Evolutionary conservation across 1,140 invertebrate species (phyloP).

Genomic region (Trissolcus basalis): DNA sequence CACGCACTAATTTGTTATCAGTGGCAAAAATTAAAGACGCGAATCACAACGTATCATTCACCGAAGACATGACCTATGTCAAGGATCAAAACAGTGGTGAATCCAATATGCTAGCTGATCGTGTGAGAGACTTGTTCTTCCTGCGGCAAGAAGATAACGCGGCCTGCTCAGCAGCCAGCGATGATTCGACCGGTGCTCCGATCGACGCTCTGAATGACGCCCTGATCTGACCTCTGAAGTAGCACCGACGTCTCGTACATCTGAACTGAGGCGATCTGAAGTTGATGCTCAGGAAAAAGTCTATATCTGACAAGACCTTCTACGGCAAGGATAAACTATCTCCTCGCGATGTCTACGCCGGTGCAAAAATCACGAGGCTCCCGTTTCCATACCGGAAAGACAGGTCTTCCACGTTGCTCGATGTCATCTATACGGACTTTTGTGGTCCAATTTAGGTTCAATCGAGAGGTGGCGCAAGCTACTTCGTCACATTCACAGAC

Average conservation of each 20-base stretch:
- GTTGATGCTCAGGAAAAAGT: not conserved
- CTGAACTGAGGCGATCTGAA: slow-evolving; percentile 12
- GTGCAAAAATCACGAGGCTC: slow-evolving; percentile 9
- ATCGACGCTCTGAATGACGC: no score
- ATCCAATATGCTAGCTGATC: slow-evolving; percentile 10
- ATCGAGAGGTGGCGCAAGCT: not conserved
- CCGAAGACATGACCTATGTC: not conserved
- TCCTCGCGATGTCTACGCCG: slow-evolving; percentile 4
- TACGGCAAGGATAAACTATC: not conserved
- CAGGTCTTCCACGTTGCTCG: not conserved
- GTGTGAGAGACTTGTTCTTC: slow-evolving; percentile 17
- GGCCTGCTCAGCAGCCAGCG: not conserved
- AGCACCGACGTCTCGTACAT: slow-evolving; percentile 20
- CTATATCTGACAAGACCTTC: not conserved
- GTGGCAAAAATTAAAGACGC: slow-evolving; percentile 37
- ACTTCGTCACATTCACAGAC: slow-evolving; percentile 20
- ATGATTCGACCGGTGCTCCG: not conserved
- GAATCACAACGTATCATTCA: slow-evolving; percentile 26
- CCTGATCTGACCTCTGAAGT: not conserved
- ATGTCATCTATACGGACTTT: slow-evolving; percentile 4
- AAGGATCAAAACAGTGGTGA: slow-evolving; percentile 5
- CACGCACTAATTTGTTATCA: slow-evolving; percentile 30
- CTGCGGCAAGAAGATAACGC: not conserved
- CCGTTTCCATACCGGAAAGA: slow-evolving; percentile 8
- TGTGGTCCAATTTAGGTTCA: not conserved